Percentiles rank a stretch among this genome's conserved stretches.
These are phyloP conservation scores for Arrhamphus sclerolepis DNA, from an alignment of 2,797 vertebrate genomes.

Conservation along the genomic window DNA sequence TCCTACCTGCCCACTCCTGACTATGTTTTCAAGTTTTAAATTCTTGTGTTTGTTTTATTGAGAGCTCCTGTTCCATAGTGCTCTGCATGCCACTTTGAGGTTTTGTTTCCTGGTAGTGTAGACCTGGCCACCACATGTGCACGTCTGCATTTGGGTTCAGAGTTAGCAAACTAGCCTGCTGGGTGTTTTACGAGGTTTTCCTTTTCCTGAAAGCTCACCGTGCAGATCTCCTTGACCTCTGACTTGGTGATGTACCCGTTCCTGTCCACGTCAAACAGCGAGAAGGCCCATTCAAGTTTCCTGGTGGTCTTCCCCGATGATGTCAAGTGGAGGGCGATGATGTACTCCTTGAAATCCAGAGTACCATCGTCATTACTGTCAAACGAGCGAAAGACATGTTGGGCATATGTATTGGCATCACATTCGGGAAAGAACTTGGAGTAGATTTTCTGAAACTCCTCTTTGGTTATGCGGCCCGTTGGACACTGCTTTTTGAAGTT, in stretches of 20 bases:
- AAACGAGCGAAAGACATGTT: conserved; percentile 83
- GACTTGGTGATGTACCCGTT: conserved; percentile 83
- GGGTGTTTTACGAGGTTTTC: too few species aligned
- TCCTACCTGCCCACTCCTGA: too few species aligned
- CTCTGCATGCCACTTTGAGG: too few species aligned
- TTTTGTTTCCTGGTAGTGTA: too few species aligned
- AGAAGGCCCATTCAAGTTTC: conserved; percentile 84
- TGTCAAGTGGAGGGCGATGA: conserved; percentile 83
- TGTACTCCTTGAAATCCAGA: conserved; percentile 84
- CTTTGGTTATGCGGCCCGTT: conserved; percentile 69
- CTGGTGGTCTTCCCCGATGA: conserved; percentile 77
- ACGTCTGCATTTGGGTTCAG: too few species aligned
- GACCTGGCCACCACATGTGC: too few species aligned
- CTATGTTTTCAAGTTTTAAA: too few species aligned
- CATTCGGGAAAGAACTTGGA: conserved; percentile 81
- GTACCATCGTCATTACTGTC: conserved; percentile 82
- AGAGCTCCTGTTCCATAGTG: too few species aligned
- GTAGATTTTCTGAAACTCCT: conserved; percentile 81
- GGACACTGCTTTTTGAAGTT: conserved; percentile 83
- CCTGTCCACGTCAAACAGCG: conserved; percentile 82
- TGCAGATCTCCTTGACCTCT: conserved; percentile 81
- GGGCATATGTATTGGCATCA: conserved; percentile 76
- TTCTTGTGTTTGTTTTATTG: too few species aligned
- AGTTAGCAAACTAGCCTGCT: too few species aligned
- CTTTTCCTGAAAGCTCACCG: conserved; percentile 60